Evolutionary conservation across 2,888 invertebrate species (phyloP), one percentile per base, ranked within the genome.

Genomic region (Dicranocentrus wangi): DNA sequence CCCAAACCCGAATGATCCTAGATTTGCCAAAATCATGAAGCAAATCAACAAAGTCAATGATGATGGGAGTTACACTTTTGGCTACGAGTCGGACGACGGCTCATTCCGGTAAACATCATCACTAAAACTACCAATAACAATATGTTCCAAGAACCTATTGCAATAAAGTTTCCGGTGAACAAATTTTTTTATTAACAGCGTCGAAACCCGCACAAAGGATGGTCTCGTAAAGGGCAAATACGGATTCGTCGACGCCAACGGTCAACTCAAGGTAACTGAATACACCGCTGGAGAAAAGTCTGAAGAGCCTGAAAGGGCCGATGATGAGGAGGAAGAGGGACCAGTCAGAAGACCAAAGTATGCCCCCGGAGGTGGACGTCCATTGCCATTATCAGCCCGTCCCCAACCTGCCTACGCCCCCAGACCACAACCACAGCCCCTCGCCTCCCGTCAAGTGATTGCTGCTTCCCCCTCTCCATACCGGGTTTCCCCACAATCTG

Each of bases 191-290:
- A 42, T 42, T 53, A 83, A 7, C 71, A 86, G 84, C 70, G 86
- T 94, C 78, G 94, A 94, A 89, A 94, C 93, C 87, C 90, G 94
- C 83, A 94, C 94, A 88, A 93, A 93, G 63, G 90, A 92, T 82
- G 94, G 94, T 8, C 93, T 94, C 88, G 93, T 94, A 83, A 94
- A 94, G 88, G 94, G 94, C 51, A 94, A 94, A 69, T 95, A 94
- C 87, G 95, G 95, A 55, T 95, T 93, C 88, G 91, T 94, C 65
- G 94, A 94, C 87, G 73, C 82, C 61, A 82, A 65, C 39, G 94
- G 95, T 7, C 92, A 93, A 88, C 92, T 94, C 77, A 94, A 94
- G 89, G 91, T 94, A 76, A 93, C 95, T 70, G 93, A 94, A 0
- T 95, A 95, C 88, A 91, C 91, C 25, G 91, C 92, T 17, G 91